phyloP scores from a whole-genome alignment of 2,113 vertebrate species.

The Oenanthe oenanthe region DNA sequence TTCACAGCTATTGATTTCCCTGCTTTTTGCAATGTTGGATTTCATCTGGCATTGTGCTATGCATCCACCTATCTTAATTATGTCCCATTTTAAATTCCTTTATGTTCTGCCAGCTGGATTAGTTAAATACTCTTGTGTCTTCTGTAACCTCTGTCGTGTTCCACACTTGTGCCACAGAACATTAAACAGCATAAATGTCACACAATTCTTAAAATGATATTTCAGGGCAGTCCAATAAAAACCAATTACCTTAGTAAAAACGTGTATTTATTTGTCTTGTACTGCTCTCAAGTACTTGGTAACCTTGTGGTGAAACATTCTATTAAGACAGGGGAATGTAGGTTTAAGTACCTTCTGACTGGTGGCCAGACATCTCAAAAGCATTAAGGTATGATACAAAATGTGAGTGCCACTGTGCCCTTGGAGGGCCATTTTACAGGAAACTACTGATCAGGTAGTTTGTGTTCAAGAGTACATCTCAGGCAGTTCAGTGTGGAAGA shows the following conservation, averaged over 20 bases:
- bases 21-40: not conserved
- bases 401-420: not conserved
- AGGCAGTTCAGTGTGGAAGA: accelerated
- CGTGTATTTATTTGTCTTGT: not conserved
- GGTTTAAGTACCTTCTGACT: not conserved
- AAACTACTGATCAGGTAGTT: not conserved
- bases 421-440: not conserved
- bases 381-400: not conserved
- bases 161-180: not conserved
- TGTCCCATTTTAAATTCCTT: not conserved
- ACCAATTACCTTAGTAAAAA: not conserved
- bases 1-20: not conserved
- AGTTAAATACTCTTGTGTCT: not conserved
- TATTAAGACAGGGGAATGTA: not conserved
- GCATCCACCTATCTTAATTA: not conserved
- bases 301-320: not conserved
- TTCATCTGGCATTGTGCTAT: not conserved
- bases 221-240: not conserved
- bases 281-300: not conserved
- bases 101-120: not conserved
- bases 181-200: not conserved
- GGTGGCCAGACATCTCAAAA: not conserved
- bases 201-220: not conserved
- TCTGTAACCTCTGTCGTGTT: not conserved
- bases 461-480: not conserved